Percentiles rank a stretch among this genome's conserved stretches.
phyloP scores from a whole-genome alignment of 1,140 invertebrate genomes.

The Drosophila bocqueti region DNA sequence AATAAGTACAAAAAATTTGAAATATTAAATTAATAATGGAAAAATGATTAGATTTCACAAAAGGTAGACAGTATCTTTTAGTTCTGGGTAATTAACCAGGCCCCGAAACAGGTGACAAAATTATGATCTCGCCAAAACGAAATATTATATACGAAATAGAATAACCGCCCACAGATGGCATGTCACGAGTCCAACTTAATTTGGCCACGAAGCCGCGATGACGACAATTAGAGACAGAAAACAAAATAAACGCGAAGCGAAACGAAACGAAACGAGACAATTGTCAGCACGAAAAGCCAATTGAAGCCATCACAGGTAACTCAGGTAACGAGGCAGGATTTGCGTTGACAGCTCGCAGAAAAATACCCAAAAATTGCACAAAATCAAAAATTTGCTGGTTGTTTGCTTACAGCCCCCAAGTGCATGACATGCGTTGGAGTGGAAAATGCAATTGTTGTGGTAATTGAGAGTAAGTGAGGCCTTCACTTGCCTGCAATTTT shows the following conservation, averaged over 20 bases:
- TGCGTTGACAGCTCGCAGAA: constrained; percentile 26
- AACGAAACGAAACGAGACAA: constrained; percentile 33
- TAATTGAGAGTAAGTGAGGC: constrained; percentile 9
- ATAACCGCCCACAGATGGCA: constrained; percentile 29
- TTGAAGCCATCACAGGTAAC: constrained; percentile 50
- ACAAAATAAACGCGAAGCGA: constrained; percentile 1
- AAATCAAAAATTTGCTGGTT: constrained; percentile 2
- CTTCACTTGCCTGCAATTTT: neutral
- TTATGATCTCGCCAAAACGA: constrained; percentile 27
- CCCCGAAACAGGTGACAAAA: constrained; percentile 15
- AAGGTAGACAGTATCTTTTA: neutral
- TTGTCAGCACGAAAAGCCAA: constrained; percentile 48
- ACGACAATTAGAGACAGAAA: constrained; percentile 47
- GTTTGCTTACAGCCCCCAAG: neutral
- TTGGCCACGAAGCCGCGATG: constrained; percentile 46
- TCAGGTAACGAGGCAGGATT: constrained; percentile 26
- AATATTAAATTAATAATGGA: neutral
- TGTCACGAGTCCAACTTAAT: constrained; percentile 56
- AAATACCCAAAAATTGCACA: constrained; percentile 39
- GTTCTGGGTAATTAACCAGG: neutral
- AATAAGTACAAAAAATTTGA: neutral
- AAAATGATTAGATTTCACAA: neutral
- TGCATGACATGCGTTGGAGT: neutral
- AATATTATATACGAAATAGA: neutral
- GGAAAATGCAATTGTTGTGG: constrained; percentile 7